Evolutionary conservation across 2,797 vertebrate genomes (phyloP), one percentile per base, ranked within the genome.

Genomic region (Propithecus perrieri): DNA sequence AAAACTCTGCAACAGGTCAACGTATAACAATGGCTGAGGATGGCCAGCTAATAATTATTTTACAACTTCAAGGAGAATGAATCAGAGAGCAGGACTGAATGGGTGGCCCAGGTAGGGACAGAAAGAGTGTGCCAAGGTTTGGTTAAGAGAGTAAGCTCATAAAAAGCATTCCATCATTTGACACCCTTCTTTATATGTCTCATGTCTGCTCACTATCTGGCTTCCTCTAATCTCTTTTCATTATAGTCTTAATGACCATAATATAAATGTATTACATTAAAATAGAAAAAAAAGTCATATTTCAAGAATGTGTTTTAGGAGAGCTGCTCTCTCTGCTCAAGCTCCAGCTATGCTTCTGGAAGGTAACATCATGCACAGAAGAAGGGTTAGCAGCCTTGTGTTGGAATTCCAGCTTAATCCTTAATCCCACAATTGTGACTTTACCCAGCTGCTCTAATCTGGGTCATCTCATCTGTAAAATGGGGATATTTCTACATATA

Each of bases 231-330:
- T 89, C 48, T 84, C 33, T 43, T 96, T 87, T 61, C 38, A 69
- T 92, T 59, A 75, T 18, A 11, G 17, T 61, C n/a, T 65, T 86
- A 96, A 89, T 93, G 94, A 78, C 53, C n/a, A 15, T 91, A 57
- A 76, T 46, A 84, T 72, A 69, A 63, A 13, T 74, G 65, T 67
- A 38, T 79, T 79, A 79, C 20, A 67, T 85, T 65, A 57, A 59
- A 67, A 48, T 69, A 59, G 15, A 81, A 71, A 91, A 35, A 35
- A 1, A 17, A 24, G 2, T n/a, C 26, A 0, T 61, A 59, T 84
- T 55, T 15, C 1, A 41, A 89, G 65, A 84, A 65, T 30, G 1
- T 65, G 22, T 55, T 79, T 38, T 28, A 63, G 48, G 57, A 85
- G 76, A 88, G 22, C 28, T 63, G 6, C 53, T 63, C 33, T 79